phyloP scores from a whole-genome alignment of 2,113 vertebrate species.

The Peromyscus polionotus region DNA sequence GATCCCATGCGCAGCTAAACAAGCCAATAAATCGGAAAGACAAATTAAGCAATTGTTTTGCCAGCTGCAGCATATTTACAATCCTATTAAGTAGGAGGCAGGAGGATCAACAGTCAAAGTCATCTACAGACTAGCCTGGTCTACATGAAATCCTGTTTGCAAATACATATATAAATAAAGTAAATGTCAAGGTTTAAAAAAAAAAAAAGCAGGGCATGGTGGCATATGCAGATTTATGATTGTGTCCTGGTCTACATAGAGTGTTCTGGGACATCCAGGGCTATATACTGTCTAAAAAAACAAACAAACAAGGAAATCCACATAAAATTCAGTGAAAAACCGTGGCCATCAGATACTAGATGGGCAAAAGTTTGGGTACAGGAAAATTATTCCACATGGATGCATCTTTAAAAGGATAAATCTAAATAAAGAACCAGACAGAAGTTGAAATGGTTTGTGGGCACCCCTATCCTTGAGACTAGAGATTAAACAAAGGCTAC shows the following conservation, averaged over 20 bases:
- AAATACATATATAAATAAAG: neutral
- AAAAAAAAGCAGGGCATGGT: neutral
- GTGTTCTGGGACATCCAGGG: neutral
- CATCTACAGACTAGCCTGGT: neutral
- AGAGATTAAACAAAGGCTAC: neutral
- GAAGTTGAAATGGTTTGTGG: neutral
- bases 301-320: neutral
- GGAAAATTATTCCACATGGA: conserved; percentile 39
- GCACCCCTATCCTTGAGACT: neutral
- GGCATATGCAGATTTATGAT: neutral
- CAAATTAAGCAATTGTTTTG: neutral
- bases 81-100: neutral
- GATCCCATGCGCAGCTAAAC: neutral
- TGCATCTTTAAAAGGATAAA: conserved; percentile 43
- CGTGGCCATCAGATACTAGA: neutral
- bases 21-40: neutral
- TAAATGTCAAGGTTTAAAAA: no score
- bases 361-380: neutral
- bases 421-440: conserved; percentile 40
- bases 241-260: neutral
- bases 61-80: neutral
- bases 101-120: neutral
- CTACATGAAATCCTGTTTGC: neutral
- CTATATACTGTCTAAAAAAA: neutral
- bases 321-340: conserved; percentile 18